Evolutionary conservation across 2,797 vertebrate species (phyloP).

Genomic region (Avahi laniger): DNA sequence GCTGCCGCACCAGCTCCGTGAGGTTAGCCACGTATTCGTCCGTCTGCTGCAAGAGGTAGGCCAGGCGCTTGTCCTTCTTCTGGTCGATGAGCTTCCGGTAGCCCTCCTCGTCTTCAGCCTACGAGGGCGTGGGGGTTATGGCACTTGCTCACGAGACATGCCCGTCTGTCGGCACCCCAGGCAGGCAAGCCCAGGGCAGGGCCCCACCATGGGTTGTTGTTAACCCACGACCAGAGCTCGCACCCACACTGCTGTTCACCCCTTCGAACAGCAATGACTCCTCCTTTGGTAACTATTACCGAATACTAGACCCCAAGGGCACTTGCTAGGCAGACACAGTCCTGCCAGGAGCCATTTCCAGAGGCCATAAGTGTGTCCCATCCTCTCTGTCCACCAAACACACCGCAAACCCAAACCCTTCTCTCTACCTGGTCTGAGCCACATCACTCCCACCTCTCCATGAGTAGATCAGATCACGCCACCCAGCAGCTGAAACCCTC

Average conservation of each 20-base stretch:
- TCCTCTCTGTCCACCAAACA: background rate
- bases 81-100: slow-evolving; percentile 98
- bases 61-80: slow-evolving; percentile 98
- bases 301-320: background rate
- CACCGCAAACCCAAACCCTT: background rate
- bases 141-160: rapidly evolving
- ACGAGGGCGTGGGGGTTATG: rapidly evolving
- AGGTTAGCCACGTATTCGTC: slow-evolving; percentile 98
- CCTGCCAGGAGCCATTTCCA: background rate
- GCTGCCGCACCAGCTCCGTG: slow-evolving; percentile 95
- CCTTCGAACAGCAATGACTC: rapidly evolving
- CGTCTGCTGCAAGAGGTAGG: slow-evolving; percentile 96
- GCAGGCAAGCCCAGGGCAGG: too few species aligned
- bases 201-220: background rate
- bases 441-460: background rate
- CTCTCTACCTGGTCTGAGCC: background rate
- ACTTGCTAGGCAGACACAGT: background rate
- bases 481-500: background rate
- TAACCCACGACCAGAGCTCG: background rate
- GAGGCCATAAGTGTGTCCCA: background rate
- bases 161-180: rapidly evolving
- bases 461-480: background rate
- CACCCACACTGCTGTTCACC: rapidly evolving
- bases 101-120: slow-evolving; percentile 98
- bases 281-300: background rate